Base-by-base conservation (phyloP, 2,888 invertebrate species). In the Elegia similella region DNA sequence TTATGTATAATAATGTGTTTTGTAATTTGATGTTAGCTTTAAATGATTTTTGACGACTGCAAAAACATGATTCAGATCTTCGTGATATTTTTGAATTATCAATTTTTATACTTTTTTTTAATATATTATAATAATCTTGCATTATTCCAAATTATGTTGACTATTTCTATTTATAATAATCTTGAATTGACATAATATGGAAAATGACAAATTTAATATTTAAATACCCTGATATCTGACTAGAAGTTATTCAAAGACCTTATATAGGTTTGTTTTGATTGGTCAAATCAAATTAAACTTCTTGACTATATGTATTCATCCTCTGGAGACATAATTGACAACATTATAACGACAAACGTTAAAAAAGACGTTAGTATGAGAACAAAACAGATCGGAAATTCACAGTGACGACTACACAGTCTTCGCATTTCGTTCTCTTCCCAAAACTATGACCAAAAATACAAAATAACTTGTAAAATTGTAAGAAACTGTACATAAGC, bases 391-490 rank as follows among this genome's bases (percentile, higher is more conserved):
- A 48, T 32, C 32, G 30, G 50, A 32, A 50, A 43, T 42, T 3
- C 13, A 29, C 53, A 43, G 43, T 42, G 53, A 17, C 30, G 32
- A 44, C 16, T 32, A 29, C 32, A 32, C 52, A 47, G 73, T 78
- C 70, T 76, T 74, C 73, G 73, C 71, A 72, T 76, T 76, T 69
- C 70, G 75, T 79, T 81, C 72, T 76, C 65, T 84, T 80, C 78
- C 82, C 81, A 83, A 86, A 85, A 82, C 73, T 75, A 79, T 83
- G 88, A 88, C 88, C 88, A 86, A 88, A 86, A 82, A 81, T 78
- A 73, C 73, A 78, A 78, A 80, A 50, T 50, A 50, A 34, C 34
- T 34, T 76, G 75, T 78, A 74, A 72, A 75, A 55, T 42, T 54
- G 43, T 34, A 70, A 69, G 63, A 55, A 69, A 63, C 65, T 82